Conservation (phyloP, 2,113 vertebrate genomes). For the Vidua chalybeata region DNA sequence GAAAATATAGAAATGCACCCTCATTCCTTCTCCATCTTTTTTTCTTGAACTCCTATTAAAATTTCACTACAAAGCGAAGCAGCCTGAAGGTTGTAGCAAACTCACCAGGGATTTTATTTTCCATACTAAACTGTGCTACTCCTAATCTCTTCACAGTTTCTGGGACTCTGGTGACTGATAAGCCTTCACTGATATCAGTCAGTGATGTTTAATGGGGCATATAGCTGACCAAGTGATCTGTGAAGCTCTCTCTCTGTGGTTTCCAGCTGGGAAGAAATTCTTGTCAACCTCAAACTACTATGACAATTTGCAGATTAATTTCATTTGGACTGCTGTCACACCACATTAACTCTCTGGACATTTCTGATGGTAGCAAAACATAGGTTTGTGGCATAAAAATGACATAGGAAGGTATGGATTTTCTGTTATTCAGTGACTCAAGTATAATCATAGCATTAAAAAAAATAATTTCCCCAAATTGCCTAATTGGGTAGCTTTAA, state of each 20-base stretch:
- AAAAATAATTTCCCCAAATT: background rate
- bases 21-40: background rate
- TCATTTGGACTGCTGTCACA: constrained; percentile 32
- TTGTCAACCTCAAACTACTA: constrained; percentile 19
- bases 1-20: background rate
- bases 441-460: background rate
- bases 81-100: background rate
- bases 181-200: background rate
- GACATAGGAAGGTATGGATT: background rate
- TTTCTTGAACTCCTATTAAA: background rate
- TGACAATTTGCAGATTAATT: constrained; percentile 36
- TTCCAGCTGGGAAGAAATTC: constrained; percentile 36
- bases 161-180: constrained; percentile 12
- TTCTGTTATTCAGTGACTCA: background rate
- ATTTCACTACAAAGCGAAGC: background rate
- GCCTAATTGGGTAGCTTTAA: background rate
- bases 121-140: background rate
- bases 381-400: background rate
- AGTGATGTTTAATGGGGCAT: constrained; percentile 28
- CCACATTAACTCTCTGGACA: constrained; percentile 14
- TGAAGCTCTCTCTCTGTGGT: background rate
- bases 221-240: constrained; percentile 31
- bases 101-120: background rate
- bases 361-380: background rate
- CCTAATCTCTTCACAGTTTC: background rate